Base-by-base conservation (phyloP, 1,140 invertebrate species). In the Drosophila suzukii region DNA sequence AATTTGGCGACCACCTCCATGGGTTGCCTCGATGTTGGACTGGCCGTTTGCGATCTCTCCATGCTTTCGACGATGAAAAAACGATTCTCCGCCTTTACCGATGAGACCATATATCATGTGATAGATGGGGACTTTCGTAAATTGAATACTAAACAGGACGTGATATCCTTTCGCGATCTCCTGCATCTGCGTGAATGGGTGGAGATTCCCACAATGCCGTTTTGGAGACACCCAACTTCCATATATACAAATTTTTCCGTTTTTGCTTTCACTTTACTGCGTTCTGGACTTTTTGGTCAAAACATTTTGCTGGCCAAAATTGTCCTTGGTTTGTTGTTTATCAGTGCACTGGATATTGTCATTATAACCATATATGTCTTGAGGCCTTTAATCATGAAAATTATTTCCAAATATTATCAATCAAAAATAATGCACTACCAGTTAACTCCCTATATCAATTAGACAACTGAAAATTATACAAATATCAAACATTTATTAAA, bases 141-240 rank as follows among this genome's bases (percentile, higher is more conserved):
- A 7, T 27, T 59, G 20, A 41, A 30, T 3, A 10, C 12, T 11
- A 6, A 6, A 0, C 32, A 32, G 24, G 34, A 68, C 8, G 6
- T 12, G 1, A 4, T 30, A 6, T n/a, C 46, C 1, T n/a, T 72
- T 27, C 38, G 13, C 4, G n/a, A 36, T 24, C 4, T 73, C 5
- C 3, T 73, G 5, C 20, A 11, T 6, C 10, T 8, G 6, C 30
- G 32, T 1, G 30, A 51, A 10, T 68, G 53, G 63, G n/a, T 3
- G 1, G 27, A 34, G 4, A 20, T 58, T 4, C 6, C 3, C 0
- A 11, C 17, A 1, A 0, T 58, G 15, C 6, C 27, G 3, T 47
- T 54, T 15, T 70, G 70, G 65, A 7, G 24, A 12, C 32, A 47
- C 4, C 70, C 65, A 4, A 59, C 47, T 6, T 73, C 63, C 6